Percentiles rank a stretch among this genome's conserved stretches.
Evolutionary conservation across 2,797 vertebrate species (phyloP).

Genomic region (Hapalemur alaotrensis): DNA sequence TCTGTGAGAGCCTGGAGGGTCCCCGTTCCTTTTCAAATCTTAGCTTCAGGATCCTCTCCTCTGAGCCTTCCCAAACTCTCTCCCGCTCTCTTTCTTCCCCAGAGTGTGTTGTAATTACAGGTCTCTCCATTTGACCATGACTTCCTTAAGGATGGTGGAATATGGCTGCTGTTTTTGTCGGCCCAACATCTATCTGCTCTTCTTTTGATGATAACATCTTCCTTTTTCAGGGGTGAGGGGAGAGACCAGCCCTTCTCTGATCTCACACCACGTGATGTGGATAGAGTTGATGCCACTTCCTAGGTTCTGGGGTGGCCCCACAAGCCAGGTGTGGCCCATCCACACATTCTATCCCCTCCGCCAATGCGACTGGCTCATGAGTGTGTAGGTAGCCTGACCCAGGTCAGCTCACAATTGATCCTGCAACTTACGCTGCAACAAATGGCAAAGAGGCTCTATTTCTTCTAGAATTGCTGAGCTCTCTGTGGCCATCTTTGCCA

Average conservation of each 20-base stretch:
- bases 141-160: background rate
- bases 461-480: background rate
- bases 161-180: background rate
- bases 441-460: too few species aligned
- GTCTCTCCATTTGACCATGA: background rate
- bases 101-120: background rate
- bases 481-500: background rate
- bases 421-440: too few species aligned
- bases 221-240: background rate
- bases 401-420: background rate
- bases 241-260: background rate
- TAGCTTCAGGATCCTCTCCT: background rate
- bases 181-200: background rate
- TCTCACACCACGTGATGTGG: background rate
- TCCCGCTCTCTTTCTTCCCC: background rate
- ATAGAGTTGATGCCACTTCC: background rate
- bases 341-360: background rate
- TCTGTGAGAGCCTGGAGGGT: background rate
- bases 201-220: background rate
- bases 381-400: background rate
- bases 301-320: background rate
- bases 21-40: background rate
- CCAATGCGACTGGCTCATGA: background rate
- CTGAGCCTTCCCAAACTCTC: background rate
- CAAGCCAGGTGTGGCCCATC: background rate